phyloP scores from a whole-genome alignment of 2,113 vertebrate species.

The Sinosuthora webbiana region DNA sequence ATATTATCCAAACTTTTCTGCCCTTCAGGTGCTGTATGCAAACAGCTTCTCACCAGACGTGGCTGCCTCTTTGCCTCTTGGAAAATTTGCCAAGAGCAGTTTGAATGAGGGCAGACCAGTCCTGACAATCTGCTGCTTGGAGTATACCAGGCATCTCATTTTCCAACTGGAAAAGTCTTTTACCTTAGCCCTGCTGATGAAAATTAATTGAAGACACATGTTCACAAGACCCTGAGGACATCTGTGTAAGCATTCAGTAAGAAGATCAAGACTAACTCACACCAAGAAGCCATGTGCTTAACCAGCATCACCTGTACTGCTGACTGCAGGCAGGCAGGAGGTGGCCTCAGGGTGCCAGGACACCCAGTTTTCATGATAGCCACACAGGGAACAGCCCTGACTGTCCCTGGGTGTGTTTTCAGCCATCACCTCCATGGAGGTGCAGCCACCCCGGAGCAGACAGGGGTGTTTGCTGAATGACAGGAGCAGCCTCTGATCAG shows the following conservation, averaged over 20 bases:
- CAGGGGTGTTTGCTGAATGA: not conserved
- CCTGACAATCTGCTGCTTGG: not conserved
- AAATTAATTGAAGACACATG: constrained; percentile 43
- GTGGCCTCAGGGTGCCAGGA: not conserved
- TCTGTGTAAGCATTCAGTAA: constrained; percentile 29
- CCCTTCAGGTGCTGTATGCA: not conserved
- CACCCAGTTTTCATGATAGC: not conserved
- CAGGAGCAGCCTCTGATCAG: not conserved
- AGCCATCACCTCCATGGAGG: fast-evolving
- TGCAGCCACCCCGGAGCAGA: not conserved
- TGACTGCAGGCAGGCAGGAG: not conserved
- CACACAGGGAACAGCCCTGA: not conserved
- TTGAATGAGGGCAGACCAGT: not conserved
- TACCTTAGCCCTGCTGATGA: not conserved
- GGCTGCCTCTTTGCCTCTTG: not conserved
- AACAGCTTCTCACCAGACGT: fast-evolving
- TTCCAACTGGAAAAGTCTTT: constrained; percentile 34
- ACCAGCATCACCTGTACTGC: constrained; percentile 16
- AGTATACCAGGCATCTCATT: not conserved
- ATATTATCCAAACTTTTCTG: not conserved
- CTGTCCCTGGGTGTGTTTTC: not conserved
- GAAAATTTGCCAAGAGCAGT: not conserved
- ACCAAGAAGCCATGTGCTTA: constrained; percentile 16
- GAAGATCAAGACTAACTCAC: constrained; percentile 47
- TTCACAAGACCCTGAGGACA: constrained; percentile 16